phyloP scores from a whole-genome alignment of 2,797 vertebrate species.

The Phoxinus dragarum region DNA sequence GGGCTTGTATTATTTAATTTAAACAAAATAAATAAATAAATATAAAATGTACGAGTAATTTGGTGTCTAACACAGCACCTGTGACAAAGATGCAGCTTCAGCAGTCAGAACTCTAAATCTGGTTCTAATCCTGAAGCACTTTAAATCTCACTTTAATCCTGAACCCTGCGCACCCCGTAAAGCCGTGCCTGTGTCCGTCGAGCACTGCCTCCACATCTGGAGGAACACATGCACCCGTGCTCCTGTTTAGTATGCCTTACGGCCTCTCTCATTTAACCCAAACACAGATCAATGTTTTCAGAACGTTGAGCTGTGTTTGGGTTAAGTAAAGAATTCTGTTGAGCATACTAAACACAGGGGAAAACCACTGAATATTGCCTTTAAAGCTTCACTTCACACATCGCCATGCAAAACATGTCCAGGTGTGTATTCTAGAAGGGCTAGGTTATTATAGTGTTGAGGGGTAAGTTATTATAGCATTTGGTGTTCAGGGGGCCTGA shows the following conservation, averaged over 20 bases:
- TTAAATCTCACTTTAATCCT: conserved; percentile 49
- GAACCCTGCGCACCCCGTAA: conserved; percentile 15
- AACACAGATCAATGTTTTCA: conserved; percentile 77
- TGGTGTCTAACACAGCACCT: conserved; percentile 5
- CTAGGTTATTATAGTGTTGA: conserved; percentile 65
- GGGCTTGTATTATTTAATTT: background rate
- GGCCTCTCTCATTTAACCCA: conserved; percentile 72
- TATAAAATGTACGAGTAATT: background rate
- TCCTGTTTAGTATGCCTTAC: conserved; percentile 70
- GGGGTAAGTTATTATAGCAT: conserved; percentile 43
- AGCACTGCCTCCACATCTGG: conserved; percentile 27
- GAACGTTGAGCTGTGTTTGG: conserved; percentile 74
- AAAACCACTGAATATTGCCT: conserved; percentile 55
- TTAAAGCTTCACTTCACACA: conserved; percentile 71
- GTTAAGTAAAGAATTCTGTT: conserved; percentile 81
- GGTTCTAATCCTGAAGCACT: conserved; percentile 42
- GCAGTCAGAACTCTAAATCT: conserved; percentile 43
- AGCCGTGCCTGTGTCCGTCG: conserved; percentile 9
- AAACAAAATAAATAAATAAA: background rate
- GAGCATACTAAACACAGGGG: conserved; percentile 74
- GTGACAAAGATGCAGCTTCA: conserved; percentile 38
- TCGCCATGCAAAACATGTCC: conserved; percentile 49
- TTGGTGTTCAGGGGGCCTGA: background rate
- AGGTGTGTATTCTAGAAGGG: conserved; percentile 48
- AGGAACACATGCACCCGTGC: background rate